Conservation (phyloP, 2,888 invertebrate species). For the Drepanosiphum platanoidis region DNA sequence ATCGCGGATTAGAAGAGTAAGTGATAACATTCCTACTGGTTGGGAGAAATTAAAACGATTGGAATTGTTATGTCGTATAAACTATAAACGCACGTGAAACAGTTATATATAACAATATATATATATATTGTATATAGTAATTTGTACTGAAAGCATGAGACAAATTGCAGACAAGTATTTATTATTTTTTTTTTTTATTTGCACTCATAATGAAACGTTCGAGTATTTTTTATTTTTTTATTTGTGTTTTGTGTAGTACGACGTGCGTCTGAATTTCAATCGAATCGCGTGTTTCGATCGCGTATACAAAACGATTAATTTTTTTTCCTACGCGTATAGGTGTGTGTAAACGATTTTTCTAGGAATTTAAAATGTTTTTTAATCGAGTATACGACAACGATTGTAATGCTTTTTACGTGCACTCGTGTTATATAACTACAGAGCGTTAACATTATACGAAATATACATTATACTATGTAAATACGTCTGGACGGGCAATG, state of each 20-base stretch:
- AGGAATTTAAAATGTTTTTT: slow-evolving; percentile 17
- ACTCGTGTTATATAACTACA: background rate
- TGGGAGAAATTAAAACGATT: background rate
- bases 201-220: background rate
- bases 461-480: background rate
- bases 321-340: background rate
- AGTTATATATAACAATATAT: background rate
- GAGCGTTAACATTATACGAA: background rate
- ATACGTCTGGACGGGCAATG: background rate
- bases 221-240: no score
- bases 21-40: background rate
- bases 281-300: background rate
- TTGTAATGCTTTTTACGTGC: background rate
- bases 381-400: slow-evolving; percentile 1
- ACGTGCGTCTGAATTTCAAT: background rate
- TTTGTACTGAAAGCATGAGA: background rate
- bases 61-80: background rate
- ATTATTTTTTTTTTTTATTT: no score
- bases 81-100: background rate
- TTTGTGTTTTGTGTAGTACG: background rate
- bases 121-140: no score
- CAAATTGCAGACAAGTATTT: background rate
- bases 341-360: slow-evolving; percentile 6
- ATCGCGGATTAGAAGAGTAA: background rate
- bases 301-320: background rate